Base-by-base conservation (phyloP, 2,113 vertebrate genomes). In the Tetraodon nigroviridis region DNA sequence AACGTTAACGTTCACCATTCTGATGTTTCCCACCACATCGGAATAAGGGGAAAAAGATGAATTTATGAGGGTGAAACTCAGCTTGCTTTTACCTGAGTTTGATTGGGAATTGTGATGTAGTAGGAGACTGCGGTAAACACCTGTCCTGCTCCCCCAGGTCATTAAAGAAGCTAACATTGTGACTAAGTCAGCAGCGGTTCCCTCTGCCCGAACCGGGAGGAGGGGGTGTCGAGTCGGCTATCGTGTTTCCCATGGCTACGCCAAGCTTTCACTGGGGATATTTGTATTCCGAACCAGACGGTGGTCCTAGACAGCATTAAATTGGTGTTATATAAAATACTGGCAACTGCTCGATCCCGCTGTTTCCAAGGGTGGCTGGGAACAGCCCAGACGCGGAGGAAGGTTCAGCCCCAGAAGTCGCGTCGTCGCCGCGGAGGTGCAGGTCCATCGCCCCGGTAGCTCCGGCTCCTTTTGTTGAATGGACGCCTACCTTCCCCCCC, bases 221-320 rank as follows among this genome's bases (percentile, higher is more conserved):
- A 59, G 55, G 54, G 21, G 54, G 49, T 55, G 62, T 8, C 58
- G 51, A 19, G 65, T 1, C 22, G 51, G 27, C n/a, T 55, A 44
- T 69, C 62, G 75, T 72, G 89, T 88, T 82, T 82, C 86, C 84
- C 85, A 71, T 84, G 87, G 86, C 85, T 86, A 90, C 89, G 58
- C 71, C 76, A 75, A 77, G 79, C 80, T 66, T 80, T 69, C 54
- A 17, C 14, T 1, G 17, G 29, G 51, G 32, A 41, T 56, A 54
- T 63, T 74, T 61, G 69, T 41, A 19, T 73, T 67, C 56, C 45
- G 15, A 4, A 18, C 51, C 55, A 46, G 49, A 50, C 65, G 21
- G 21, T 29, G 44, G 16, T 58, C 59, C 48, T 8, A 42, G 3
- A 20, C n/a, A 6, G n/a, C 12, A 3, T 7, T 3, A 11, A 17